Conservation (phyloP, 2,888 invertebrate species). For the Xylota sylvarum region DNA sequence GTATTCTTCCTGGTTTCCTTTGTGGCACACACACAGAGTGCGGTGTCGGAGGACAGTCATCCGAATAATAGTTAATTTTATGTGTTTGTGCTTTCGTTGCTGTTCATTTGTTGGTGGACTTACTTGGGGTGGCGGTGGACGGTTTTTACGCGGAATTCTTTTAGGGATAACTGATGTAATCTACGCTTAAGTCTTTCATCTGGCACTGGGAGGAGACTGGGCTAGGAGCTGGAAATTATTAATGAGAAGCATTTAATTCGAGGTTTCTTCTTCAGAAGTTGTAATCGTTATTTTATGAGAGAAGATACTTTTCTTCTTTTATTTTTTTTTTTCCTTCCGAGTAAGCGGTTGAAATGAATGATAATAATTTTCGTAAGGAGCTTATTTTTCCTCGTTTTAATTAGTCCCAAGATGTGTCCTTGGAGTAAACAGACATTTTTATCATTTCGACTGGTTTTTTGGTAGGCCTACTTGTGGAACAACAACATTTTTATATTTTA, state of each 20-base stretch:
- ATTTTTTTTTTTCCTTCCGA: background rate
- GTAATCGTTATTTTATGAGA: constrained; percentile 60
- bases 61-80: constrained; percentile 62
- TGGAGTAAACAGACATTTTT: constrained; percentile 20
- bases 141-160: constrained; percentile 9
- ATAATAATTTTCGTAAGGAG: constrained; percentile 60
- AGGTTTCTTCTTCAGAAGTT: constrained; percentile 28
- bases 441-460: constrained; percentile 10
- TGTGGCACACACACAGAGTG: constrained; percentile 19
- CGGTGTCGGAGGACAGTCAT: constrained; percentile 38
- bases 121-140: background rate
- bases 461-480: background rate
- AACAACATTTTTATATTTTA: background rate
- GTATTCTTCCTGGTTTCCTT: constrained; percentile 33
- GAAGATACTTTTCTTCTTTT: constrained; percentile 6
- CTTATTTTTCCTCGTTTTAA: constrained; percentile 54
- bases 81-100: constrained; percentile 44
- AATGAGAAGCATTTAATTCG: constrained; percentile 67
- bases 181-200: constrained; percentile 24
- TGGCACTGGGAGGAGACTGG: background rate
- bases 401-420: constrained; percentile 35
- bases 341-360: background rate
- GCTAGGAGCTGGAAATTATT: constrained; percentile 60
- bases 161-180: constrained; percentile 55
- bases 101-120: constrained; percentile 14